phyloP scores from a whole-genome alignment of 1,140 invertebrate genomes.

The Drosophila guanche region DNA sequence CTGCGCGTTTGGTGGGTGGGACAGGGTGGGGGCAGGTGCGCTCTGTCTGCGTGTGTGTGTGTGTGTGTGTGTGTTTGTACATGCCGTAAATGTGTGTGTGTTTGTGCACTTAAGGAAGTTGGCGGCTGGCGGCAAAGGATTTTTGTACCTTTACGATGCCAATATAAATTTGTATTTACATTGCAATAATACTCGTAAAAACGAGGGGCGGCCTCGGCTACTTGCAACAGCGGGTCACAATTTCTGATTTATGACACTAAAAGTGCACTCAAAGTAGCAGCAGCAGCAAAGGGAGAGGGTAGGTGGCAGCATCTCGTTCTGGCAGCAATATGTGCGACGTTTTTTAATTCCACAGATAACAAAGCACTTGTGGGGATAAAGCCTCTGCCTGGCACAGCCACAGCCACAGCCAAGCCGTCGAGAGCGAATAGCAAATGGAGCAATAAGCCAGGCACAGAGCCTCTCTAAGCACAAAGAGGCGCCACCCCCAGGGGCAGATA shows the following conservation, averaged over 20 bases:
- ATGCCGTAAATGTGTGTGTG: conserved; percentile 11
- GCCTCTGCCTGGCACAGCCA: not conserved
- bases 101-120: conserved; percentile 61
- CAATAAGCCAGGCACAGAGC: conserved; percentile 54
- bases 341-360: conserved; percentile 78
- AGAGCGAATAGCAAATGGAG: conserved; percentile 55
- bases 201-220: conserved; percentile 1
- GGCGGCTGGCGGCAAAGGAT: conserved; percentile 48
- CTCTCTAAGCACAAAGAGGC: conserved; percentile 6
- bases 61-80: conserved; percentile 12
- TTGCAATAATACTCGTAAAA: conserved; percentile 71
- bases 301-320: conserved; percentile 15
- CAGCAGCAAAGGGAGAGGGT: conserved; percentile 8
- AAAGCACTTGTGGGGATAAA: conserved; percentile 66
- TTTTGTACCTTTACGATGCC: conserved; percentile 79
- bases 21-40: not conserved
- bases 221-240: conserved; percentile 45
- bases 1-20: not conserved
- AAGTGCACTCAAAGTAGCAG: conserved; percentile 68
- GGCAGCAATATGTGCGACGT: conserved; percentile 71
- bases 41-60: conserved; percentile 14
- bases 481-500: conserved; percentile 43
- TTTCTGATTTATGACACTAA: conserved; percentile 79
- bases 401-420: not conserved
- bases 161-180: conserved; percentile 83